phyloP scores from a whole-genome alignment of 1,140 invertebrate genomes.

The Polyergus mexicanus region DNA sequence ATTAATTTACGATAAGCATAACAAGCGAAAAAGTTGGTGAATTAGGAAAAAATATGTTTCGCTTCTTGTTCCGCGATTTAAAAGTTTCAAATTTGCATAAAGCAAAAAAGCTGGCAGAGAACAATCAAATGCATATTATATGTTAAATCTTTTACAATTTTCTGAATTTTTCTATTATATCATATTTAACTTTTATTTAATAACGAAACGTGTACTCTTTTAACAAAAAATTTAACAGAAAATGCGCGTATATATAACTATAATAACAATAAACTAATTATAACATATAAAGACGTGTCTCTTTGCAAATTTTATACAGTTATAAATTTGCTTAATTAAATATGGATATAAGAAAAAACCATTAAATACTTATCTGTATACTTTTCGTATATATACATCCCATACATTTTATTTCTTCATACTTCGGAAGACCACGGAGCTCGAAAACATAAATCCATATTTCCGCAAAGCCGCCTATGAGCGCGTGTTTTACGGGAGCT shows the following conservation, averaged over 20 bases:
- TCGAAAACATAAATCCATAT: conserved; percentile 49
- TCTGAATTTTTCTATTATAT: neutral
- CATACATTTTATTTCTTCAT: neutral
- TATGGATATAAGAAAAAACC: conserved; percentile 10
- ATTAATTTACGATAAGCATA: neutral
- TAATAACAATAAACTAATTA: neutral
- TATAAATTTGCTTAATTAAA: neutral
- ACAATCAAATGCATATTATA: neutral
- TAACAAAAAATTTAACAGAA: no score
- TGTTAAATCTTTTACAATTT: neutral
- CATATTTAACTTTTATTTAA: neutral
- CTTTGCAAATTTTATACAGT: neutral
- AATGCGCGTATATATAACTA: no score
- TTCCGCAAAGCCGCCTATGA: conserved; percentile 43
- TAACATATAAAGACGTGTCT: neutral
- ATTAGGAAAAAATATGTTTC: neutral
- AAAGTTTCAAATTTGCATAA: conserved; percentile 37
- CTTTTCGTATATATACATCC: neutral
- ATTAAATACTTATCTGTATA: neutral
- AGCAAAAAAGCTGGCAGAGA: neutral
- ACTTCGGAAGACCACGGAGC: conserved; percentile 23
- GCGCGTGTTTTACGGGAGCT: conserved; percentile 22
- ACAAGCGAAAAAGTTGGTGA: neutral
- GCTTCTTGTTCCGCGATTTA: neutral
- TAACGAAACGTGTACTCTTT: neutral